Percentiles rank a stretch among this genome's conserved stretches.
These are phyloP conservation scores for Saguinus oedipus DNA, from an alignment of 2,797 vertebrate species.

Conservation along the genomic window DNA sequence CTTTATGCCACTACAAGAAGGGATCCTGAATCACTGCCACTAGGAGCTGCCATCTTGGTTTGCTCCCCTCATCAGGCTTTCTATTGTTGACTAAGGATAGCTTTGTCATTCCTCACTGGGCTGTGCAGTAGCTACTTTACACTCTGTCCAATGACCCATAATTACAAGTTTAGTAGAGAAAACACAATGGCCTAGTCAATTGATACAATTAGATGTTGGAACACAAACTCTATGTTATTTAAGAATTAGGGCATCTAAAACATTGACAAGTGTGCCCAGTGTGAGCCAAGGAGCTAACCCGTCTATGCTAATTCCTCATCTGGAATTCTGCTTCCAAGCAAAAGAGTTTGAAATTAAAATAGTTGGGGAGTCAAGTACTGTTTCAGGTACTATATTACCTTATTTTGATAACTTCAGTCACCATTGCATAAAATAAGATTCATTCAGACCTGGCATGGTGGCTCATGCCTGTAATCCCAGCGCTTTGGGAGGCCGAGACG, in stretches of 20 bases:
- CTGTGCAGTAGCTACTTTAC: not conserved
- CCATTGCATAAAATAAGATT: not conserved
- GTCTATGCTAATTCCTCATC: not conserved
- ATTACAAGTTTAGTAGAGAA: not conserved
- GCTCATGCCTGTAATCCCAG: not conserved
- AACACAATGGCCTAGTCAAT: not conserved
- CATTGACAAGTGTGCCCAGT: not conserved
- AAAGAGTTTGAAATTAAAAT: conserved; percentile 26
- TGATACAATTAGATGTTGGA: not conserved
- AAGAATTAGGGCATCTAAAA: not conserved
- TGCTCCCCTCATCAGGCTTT: rapidly evolving
- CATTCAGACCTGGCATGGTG: not conserved
- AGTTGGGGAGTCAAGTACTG: not conserved
- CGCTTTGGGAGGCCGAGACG: not conserved
- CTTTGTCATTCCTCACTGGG: not conserved
- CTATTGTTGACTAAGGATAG: not conserved
- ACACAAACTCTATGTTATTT: not conserved
- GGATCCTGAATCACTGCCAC: not conserved
- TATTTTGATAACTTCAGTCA: conserved; percentile 2
- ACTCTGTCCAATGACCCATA: not conserved
- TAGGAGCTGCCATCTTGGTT: not conserved
- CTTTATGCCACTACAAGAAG: not conserved
- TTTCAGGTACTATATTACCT: not conserved
- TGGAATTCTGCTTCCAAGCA: not conserved
- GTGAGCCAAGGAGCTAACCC: not conserved